Evolutionary conservation across 2,113 vertebrate species (phyloP), one percentile per base, ranked within the genome.

Genomic region (Pseudonaja textilis): DNA sequence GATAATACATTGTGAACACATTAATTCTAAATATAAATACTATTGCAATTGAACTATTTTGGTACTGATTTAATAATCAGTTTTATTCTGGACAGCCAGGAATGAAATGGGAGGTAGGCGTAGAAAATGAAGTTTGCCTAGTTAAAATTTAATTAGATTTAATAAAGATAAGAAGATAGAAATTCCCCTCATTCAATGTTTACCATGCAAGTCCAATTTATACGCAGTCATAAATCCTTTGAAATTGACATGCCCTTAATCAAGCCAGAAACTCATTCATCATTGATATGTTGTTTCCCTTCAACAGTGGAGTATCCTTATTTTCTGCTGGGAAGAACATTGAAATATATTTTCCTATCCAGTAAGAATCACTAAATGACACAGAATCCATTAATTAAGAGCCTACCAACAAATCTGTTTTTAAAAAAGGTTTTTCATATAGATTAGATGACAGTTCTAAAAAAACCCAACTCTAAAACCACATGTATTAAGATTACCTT

Each of bases 1-100:
- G 34, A 59, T 5, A 87, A 87, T 91, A 45, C 29, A 34, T 64
- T 93, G 45, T 91, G 89, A 57, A 94, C 29, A 12, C 92, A 3
- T 47, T 0, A 1, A 3, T 85, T 89, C 29, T 92, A 94, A 94
- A 88, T 92, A 81, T 52, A 88, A 39, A 90, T 91, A 85, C 87
- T 52, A 23, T 90, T 94, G 94, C 89, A 93, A 93, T 88, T 23
- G 61, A 26, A 61, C 9, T 94, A 56, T 95, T 87, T 89, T 93
- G 93, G 88, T 96, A 47, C 20, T 92, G 52, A 94, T 22, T 26
- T 42, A 42, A 42, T 42, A 42, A 42, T 42, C 42, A 42, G 42
- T 42, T 42, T 42, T 42, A 3, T 42, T 42, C 42, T 42, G 42
- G 42, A 42, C 42, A 95, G 50, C 55, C 20, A 57, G 29, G 34